Evolutionary conservation across 2,113 vertebrate genomes (phyloP).

Genomic region (Trematomus loennbergii): DNA sequence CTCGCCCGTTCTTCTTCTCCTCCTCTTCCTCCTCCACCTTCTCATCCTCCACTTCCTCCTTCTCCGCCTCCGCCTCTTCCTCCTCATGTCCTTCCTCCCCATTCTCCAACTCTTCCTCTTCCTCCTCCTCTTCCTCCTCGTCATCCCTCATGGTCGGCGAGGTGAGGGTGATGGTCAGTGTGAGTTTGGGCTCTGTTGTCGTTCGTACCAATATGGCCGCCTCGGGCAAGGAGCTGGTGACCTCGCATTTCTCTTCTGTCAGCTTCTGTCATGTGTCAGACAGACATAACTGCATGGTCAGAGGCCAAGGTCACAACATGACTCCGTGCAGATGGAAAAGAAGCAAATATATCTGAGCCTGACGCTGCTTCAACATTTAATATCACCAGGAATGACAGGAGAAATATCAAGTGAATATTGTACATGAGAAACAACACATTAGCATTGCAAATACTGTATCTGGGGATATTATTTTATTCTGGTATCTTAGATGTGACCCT

Average conservation of each 20-base stretch:
- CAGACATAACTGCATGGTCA: constrained; percentile 50
- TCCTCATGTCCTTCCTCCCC: constrained; percentile 26
- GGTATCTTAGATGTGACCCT: neutral
- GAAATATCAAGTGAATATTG: neutral
- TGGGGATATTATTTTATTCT: neutral
- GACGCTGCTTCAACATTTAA: constrained; percentile 1
- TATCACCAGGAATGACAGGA: neutral
- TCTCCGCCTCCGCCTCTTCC: constrained; percentile 27
- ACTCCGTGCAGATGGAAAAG: neutral
- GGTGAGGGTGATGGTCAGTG: constrained; percentile 95
- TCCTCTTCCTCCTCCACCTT: constrained; percentile 54
- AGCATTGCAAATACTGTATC: neutral
- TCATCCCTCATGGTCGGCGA: constrained; percentile 91
- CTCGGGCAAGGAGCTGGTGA: constrained; percentile 90
- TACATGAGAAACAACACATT: neutral
- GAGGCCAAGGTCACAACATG: constrained; percentile 42
- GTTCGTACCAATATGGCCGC: constrained; percentile 93
- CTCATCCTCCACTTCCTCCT: constrained; percentile 33
- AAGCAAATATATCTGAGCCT: constrained; percentile 12
- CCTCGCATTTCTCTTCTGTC: constrained; percentile 94
- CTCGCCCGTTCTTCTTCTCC: constrained; percentile 61
- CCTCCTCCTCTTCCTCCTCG: constrained; percentile 61
- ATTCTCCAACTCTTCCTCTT: constrained; percentile 51
- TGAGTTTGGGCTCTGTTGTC: constrained; percentile 92
- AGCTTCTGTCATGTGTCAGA: constrained; percentile 90